These are phyloP conservation scores for Oscheius onirici DNA, from an alignment of 2,888 invertebrate species.

Conservation along the genomic window DNA sequence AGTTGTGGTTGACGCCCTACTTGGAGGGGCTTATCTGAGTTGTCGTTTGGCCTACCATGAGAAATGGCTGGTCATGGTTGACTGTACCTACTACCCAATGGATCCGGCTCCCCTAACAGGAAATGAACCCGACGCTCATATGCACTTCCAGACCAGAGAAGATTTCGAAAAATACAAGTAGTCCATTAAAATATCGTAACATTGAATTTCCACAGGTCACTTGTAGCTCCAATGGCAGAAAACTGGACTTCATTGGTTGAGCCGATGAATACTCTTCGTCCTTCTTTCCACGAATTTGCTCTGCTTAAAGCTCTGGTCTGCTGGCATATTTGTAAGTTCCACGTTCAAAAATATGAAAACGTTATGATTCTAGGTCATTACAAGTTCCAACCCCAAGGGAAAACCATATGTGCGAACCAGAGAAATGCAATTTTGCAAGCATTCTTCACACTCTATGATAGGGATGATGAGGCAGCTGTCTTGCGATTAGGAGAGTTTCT, in stretches of 20 bases:
- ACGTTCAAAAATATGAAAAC: not conserved
- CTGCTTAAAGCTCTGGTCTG: constrained; percentile 52
- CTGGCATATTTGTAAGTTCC: constrained; percentile 52
- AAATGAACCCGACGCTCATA: constrained; percentile 38
- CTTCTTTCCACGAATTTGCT: constrained; percentile 52
- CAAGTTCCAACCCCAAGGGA: constrained; percentile 37
- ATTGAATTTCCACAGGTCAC: constrained; percentile 34
- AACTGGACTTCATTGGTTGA: constrained; percentile 47
- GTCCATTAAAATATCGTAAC: not conserved
- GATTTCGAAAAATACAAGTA: constrained; percentile 54
- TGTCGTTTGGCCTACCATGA: constrained; percentile 35
- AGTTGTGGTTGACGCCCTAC: constrained; percentile 49
- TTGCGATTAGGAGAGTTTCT: constrained; percentile 47
- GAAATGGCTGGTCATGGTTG: constrained; percentile 38
- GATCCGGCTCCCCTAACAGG: constrained; percentile 42
- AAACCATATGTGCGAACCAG: constrained; percentile 44
- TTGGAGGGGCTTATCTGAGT: constrained; percentile 48
- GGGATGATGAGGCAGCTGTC: constrained; percentile 44
- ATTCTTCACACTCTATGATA: constrained; percentile 42
- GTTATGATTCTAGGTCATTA: constrained; percentile 42
- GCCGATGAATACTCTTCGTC: constrained; percentile 45
- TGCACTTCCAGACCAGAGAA: constrained; percentile 34
- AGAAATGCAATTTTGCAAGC: constrained; percentile 43
- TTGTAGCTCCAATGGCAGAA: constrained; percentile 48
- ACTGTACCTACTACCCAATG: constrained; percentile 46